Evolutionary conservation across 2,113 vertebrate genomes (phyloP).

Genomic region (Lontra canadensis): DNA sequence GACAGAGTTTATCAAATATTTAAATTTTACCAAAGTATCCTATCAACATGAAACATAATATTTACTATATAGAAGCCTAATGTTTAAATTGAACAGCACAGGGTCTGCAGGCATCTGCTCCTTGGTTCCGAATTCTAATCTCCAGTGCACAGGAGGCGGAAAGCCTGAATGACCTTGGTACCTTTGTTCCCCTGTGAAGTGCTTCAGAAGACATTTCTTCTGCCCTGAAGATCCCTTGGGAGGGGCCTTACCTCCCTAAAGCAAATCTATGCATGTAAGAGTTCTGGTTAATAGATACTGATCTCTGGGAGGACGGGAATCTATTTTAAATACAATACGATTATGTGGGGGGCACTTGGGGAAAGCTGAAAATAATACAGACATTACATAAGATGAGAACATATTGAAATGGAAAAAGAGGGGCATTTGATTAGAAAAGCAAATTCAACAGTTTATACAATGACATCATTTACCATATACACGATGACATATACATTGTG

Average conservation of each 20-base stretch:
- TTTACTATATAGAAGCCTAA: background rate
- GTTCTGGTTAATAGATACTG: background rate
- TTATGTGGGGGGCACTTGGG: background rate
- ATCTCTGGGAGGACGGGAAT: background rate
- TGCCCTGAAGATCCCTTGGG: background rate
- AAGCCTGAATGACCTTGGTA: background rate
- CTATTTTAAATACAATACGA: background rate
- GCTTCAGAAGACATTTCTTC: background rate
- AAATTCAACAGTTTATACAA: background rate
- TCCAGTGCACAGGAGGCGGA: background rate
- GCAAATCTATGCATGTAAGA: background rate
- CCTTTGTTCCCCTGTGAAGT: background rate
- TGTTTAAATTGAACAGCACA: background rate
- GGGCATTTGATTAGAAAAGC: background rate
- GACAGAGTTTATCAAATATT: background rate
- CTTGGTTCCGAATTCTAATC: background rate
- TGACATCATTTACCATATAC: background rate
- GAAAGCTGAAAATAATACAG: conserved; percentile 13
- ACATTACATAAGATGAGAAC: background rate
- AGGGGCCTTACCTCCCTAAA: background rate
- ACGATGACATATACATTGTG: background rate
- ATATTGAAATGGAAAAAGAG: background rate
- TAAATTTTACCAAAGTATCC: background rate
- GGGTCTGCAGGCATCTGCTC: background rate
- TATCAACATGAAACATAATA: background rate